Percentiles rank a stretch among this genome's conserved stretches.
Evolutionary conservation across 2,888 invertebrate genomes (phyloP).

Genomic region (Netelia melanura): DNA sequence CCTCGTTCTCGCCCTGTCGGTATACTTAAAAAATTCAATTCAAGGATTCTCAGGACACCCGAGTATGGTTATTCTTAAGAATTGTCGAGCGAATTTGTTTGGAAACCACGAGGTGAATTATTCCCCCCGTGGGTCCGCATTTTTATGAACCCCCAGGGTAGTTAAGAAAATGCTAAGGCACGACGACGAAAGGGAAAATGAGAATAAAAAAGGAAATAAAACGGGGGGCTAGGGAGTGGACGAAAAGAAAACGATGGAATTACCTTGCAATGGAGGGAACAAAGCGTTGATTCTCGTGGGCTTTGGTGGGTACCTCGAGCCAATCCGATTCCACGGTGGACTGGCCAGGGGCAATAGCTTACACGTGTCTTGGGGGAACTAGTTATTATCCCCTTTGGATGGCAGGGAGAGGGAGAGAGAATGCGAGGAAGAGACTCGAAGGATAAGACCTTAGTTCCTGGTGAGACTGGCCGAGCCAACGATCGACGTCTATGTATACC

Average conservation of each 20-base stretch:
- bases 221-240: background rate
- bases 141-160: slow-evolving; percentile 28
- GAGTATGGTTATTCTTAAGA: background rate
- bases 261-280: slow-evolving; percentile 23
- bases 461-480: slow-evolving; percentile 48
- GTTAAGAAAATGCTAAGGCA: slow-evolving; percentile 49
- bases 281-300: slow-evolving; percentile 35
- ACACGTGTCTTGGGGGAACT: slow-evolving; percentile 59
- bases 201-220: slow-evolving; percentile 4
- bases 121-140: slow-evolving; percentile 1
- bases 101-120: background rate
- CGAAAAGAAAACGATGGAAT: slow-evolving; percentile 7
- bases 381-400: slow-evolving; percentile 62
- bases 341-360: slow-evolving; percentile 52
- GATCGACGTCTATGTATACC: slow-evolving; percentile 40
- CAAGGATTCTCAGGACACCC: background rate
- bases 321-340: slow-evolving; percentile 47
- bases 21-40: background rate
- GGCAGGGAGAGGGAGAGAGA: slow-evolving; percentile 18
- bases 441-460: slow-evolving; percentile 52
- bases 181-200: background rate
- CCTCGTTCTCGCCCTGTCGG: background rate
- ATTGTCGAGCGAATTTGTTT: background rate
- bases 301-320: slow-evolving; percentile 34
- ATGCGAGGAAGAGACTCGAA: slow-evolving; percentile 22